A percentile compares a stretch with the other conserved stretches of the same genome.
Conservation (phyloP, 2,113 vertebrate genomes). For the Pseudonaja textilis region DNA sequence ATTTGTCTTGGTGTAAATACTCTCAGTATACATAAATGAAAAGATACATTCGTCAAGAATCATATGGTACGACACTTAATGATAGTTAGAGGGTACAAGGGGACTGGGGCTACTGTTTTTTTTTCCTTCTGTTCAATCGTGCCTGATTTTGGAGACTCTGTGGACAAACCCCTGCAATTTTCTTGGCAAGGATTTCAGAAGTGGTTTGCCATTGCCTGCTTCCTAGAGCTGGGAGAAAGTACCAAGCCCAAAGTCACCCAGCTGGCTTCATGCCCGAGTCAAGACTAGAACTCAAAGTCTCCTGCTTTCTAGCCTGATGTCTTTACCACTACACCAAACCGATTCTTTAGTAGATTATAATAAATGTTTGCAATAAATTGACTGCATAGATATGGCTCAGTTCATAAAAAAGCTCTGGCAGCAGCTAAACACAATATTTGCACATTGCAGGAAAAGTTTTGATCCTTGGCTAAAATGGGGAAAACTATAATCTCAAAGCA, state of each 20-base stretch:
- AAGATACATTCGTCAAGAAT: no score
- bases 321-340: not conserved
- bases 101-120: not conserved
- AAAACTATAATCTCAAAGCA: not conserved
- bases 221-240: not conserved
- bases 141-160: no score
- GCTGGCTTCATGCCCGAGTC: no score
- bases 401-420: not conserved
- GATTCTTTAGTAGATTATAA: not conserved
- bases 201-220: not conserved
- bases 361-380: not conserved
- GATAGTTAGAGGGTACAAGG: no score
- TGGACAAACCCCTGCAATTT: no score
- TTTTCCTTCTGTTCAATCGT: no score
- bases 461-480: not conserved
- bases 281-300: not conserved
- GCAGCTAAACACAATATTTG: not conserved
- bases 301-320: not conserved
- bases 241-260: not conserved
- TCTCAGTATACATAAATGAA: no score
- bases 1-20: no score
- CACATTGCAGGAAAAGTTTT: not conserved
- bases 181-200: not conserved
- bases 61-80: no score
- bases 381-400: not conserved